Evolutionary conservation across 2,113 vertebrate species (phyloP), one percentile per base, ranked within the genome.

Genomic region (Morone saxatilis): DNA sequence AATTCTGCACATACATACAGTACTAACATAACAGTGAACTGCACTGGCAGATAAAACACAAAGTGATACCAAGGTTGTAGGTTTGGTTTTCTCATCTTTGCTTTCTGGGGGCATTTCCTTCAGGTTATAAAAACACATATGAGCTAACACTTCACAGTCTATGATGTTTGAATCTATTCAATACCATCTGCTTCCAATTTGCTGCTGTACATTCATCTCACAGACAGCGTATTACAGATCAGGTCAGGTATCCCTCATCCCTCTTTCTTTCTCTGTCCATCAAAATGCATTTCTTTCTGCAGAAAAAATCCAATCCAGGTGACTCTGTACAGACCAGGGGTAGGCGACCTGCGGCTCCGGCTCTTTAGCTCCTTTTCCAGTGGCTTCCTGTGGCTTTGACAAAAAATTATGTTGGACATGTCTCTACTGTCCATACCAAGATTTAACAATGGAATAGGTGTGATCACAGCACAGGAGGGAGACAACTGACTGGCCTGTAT

Each of bases 381-480:
- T 20, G n/a, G n/a, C 31, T 31, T 31, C 31, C 31, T 31, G 31
- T 31, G 31, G 31, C 31, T 31, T 31, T 31, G 31, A 31, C 31
- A 31, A 3, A 31, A 31, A 31, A 31, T 31, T 2, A 31, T 31
- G 31, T 31, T 31, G 31, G 31, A 54, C 48, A n/a, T 40, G 6
- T n/a, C 17, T 17, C 19, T 38, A 1, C 20, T 71, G 12, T 41
- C 6, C 36, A 10, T 47, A 22, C 50, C 38, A 40, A 54, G 61
- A 47, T 68, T 17, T 50, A 59, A 6, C 4, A 0, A 13, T 57
- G 71, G 50, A 73, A 74, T 65, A 65, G 78, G 57, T 90, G 81
- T 90, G 76, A 84, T 91, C 74, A 86, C 73, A 77, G 20, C 45
- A 66, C 10, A 25, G 38, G 19, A 60, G 3, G 25, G 65, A 68